These are phyloP conservation scores for Ciconia boyciana DNA, from an alignment of 2,113 vertebrate species.

Conservation along the genomic window DNA sequence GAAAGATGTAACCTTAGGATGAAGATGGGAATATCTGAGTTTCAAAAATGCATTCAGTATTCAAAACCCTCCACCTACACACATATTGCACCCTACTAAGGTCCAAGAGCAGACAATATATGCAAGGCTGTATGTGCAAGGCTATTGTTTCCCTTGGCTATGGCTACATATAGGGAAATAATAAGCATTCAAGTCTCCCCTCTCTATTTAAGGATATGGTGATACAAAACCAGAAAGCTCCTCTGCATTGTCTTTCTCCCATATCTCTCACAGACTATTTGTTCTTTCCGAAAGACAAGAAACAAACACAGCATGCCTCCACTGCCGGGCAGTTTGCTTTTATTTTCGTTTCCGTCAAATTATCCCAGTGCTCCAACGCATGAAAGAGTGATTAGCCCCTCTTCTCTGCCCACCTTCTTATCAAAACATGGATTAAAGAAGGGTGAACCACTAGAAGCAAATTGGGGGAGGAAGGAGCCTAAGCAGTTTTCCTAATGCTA, in stretches of 20 bases:
- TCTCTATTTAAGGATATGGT: not conserved
- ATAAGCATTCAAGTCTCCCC: not conserved
- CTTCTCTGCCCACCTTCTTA: not conserved
- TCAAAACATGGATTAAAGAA: not conserved
- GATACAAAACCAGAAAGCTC: not conserved
- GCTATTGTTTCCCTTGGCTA: not conserved
- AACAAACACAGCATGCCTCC: not conserved
- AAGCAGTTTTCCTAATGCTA: not conserved
- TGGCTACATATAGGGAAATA: not conserved
- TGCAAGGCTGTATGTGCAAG: not conserved
- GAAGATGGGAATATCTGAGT: not conserved
- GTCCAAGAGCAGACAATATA: not conserved
- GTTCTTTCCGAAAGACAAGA: accelerated
- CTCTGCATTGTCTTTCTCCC: not conserved
- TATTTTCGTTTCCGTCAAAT: not conserved
- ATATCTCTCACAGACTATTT: not conserved
- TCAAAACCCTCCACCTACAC: not conserved
- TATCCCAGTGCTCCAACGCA: not conserved
- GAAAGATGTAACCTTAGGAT: not conserved
- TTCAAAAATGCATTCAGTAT: not conserved
- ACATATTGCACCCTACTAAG: not conserved
- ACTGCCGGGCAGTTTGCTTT: not conserved
- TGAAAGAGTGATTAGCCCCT: not conserved
- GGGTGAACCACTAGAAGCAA: not conserved
- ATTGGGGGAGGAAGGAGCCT: not conserved